Base-by-base conservation (phyloP, 1,140 invertebrate species). In the silkworm (Bombyx mori) region DNA sequence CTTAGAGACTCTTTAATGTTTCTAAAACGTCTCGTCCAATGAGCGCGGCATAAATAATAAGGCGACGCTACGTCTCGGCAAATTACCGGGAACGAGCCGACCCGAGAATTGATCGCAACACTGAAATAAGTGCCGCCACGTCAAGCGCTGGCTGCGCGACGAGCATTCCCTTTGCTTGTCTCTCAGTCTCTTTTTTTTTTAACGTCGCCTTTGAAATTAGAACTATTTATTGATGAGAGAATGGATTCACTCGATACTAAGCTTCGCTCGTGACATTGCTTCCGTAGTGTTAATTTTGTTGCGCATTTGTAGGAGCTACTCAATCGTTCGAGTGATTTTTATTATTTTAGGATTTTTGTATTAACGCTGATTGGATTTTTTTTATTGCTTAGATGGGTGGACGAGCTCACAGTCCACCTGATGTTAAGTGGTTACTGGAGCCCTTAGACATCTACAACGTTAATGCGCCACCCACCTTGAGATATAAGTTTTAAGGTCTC, bases 21-120 rank as follows among this genome's bases (percentile, higher is more conserved):
- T 54, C 46, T 56, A 56, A 60, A 60, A 62, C 54, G 63, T 65
- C 63, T 61, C 42, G 42, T 48, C 51, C 60, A 58, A 66, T 62
- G 58, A 66, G 57, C 52, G 62, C 46, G 57, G 61, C 67, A 69
- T 66, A 69, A 69, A 69, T 69, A 69, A 66, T 69, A 59, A 63
- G 67, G 57, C 60, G 65, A 44, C 56, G 49, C 64, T 61, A 68
- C 66, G 71, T 71, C 73, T 65, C 57, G 64, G 73, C 73, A 73
- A 76, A 76, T 76, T 76, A 76, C 66, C 66, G 66, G 54, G 68
- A 71, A 75, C 73, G 66, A 69, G 65, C 73, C 60, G 62, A 57
- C 57, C 58, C 53, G 26, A 58, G 61, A 68, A 76, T 71, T 76
- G 73, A 76, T 76, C 71, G 69, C 73, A 68, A 73, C 59, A 61